Evolutionary conservation across 2,797 vertebrate genomes (phyloP).

Genomic region (Merluccius polli): DNA sequence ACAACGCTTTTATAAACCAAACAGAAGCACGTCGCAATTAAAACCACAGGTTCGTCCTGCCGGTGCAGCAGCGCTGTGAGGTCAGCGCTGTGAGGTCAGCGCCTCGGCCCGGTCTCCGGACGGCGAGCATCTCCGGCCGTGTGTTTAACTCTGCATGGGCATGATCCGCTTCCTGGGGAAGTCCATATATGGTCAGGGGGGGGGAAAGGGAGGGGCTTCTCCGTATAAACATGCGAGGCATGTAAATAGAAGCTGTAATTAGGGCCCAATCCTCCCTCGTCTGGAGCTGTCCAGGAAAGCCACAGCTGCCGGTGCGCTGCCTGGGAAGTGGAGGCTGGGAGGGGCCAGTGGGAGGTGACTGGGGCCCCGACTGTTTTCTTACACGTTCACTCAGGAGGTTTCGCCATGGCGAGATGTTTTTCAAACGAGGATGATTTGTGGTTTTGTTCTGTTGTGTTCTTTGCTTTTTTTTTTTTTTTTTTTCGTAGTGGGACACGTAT

Average conservation of each 20-base stretch:
- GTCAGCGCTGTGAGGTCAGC: not conserved
- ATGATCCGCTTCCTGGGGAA: slow-evolving; percentile 44
- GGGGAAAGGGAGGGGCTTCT: slow-evolving; percentile 60
- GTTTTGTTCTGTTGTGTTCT: too few relatives aligned
- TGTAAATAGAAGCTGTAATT: slow-evolving; percentile 66
- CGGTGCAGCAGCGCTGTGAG: too few relatives aligned
- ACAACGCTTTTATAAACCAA: not conserved
- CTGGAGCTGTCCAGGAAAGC: slow-evolving; percentile 56
- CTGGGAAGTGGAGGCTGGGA: slow-evolving; percentile 38
- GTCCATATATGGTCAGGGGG: slow-evolving; percentile 59
- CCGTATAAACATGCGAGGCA: slow-evolving; percentile 60
- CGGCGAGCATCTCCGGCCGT: not conserved
- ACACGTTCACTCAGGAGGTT: slow-evolving; percentile 15
- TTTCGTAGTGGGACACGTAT: not conserved
- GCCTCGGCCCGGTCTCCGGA: not conserved
- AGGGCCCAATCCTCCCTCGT: slow-evolving; percentile 62
- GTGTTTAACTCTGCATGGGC: not conserved
- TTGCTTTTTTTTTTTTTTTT: not conserved
- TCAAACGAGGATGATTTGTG: not conserved
- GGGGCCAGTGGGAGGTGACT: slow-evolving; percentile 46
- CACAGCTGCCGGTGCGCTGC: slow-evolving; percentile 45
- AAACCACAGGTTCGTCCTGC: too few relatives aligned
- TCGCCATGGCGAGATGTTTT: not conserved
- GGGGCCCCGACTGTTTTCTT: slow-evolving; percentile 36
- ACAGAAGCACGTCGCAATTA: not conserved